Conservation (phyloP, 2,113 vertebrate species). For the Amblyornis subalaris region DNA sequence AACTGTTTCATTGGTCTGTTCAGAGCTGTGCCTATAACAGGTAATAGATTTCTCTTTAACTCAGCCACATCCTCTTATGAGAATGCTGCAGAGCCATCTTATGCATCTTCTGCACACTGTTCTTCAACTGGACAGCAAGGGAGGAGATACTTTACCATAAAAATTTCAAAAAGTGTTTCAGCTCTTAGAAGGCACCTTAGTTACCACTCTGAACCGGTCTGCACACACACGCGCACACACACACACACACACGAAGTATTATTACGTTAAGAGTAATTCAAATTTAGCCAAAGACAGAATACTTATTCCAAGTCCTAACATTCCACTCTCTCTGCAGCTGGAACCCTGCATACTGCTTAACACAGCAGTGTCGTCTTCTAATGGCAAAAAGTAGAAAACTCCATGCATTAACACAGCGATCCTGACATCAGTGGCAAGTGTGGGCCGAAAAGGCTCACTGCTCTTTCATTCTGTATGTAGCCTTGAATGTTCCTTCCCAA, state of each 20-base stretch:
- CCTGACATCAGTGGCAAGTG: not conserved
- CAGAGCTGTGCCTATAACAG: not conserved
- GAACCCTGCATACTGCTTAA: not conserved
- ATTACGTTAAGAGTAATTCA: not conserved
- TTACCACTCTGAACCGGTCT: not conserved
- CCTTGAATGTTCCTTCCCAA: not conserved
- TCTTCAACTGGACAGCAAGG: not conserved
- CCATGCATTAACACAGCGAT: not conserved
- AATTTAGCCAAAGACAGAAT: not conserved
- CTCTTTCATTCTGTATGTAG: not conserved
- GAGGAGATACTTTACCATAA: not conserved
- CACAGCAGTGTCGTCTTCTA: not conserved
- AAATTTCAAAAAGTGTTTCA: not conserved
- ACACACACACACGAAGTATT: not conserved
- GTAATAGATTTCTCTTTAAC: not conserved
- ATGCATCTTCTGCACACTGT: not conserved
- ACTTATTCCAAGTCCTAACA: not conserved
- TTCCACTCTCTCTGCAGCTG: not conserved
- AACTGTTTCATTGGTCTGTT: not conserved
- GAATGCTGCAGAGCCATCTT: not conserved
- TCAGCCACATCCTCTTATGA: not conserved
- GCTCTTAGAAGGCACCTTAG: not conserved
- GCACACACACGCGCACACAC: not conserved
- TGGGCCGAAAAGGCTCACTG: not conserved
- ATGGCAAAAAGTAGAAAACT: not conserved